Conservation (phyloP, 1,140 invertebrate species). For the Danaus plexippus region DNA sequence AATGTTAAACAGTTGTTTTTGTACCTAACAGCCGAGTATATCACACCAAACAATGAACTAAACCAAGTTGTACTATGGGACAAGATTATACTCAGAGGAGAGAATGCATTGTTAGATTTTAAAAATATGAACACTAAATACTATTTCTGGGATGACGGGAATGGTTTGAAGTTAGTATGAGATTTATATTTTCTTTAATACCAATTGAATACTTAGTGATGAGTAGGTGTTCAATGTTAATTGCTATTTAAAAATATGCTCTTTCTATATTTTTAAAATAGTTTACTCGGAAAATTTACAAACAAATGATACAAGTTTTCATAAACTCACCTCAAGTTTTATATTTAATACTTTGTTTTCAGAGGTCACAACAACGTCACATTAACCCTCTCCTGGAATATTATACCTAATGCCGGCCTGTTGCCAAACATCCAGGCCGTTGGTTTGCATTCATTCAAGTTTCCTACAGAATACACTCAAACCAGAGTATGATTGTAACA, state of each 20-base stretch:
- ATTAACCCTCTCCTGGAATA: conserved; percentile 96
- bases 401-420: conserved; percentile 97
- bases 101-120: conserved; percentile 92
- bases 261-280: too few species aligned
- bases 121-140: conserved; percentile 98
- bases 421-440: conserved; percentile 88
- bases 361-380: conserved; percentile 95
- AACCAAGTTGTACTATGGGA: conserved; percentile 99
- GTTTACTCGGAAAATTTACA: too few species aligned
- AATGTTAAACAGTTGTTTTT: conserved; percentile 99
- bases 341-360: conserved; percentile 60
- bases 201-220: too few species aligned
- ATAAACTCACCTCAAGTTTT: too few species aligned
- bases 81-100: conserved; percentile 95
- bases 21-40: conserved; percentile 97
- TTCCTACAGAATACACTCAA: conserved; percentile 90
- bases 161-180: conserved; percentile 88
- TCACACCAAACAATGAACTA: conserved; percentile 88
- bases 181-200: neutral
- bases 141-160: conserved; percentile 99
- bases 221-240: too few species aligned
- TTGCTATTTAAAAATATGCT: too few species aligned
- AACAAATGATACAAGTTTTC: too few species aligned
- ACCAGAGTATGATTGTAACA: conserved; percentile 76
- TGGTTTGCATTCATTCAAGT: conserved; percentile 89